Evolutionary conservation across 1,140 invertebrate species (phyloP), one percentile per base, ranked within the genome.

Genomic region (Hypothenemus hampei): DNA sequence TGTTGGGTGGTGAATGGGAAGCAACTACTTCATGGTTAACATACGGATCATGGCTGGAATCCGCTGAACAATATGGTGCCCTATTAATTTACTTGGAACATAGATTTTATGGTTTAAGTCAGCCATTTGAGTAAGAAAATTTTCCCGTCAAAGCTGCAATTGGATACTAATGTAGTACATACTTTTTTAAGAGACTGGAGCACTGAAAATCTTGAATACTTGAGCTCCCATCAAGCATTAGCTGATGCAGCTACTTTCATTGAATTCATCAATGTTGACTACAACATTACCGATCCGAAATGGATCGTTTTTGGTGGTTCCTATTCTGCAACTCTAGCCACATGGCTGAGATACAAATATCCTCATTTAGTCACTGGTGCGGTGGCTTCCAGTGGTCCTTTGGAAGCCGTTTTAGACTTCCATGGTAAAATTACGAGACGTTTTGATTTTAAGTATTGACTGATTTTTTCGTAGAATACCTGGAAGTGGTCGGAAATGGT

Each of bases 271-370:
- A 86, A 83, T 63, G 53, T 71, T 6, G 69, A 81, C 59, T 81
- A 84, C 52, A 78, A 82, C 23, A 70, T 93, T 22, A 63, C 66
- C 4, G 66, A 75, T 16, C 79, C 80, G n/a, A 91, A 91, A 74
- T 94, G 91, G 88, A 84, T 97, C 52, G 83, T 83, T 1, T 96
- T 96, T 71, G 93, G 94, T 19, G 93, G 93, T 2, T 94, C 90
- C 0, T 97, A 97, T 72, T 85, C 91, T 4, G 93, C 93, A 36
- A 87, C 86, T 2, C 72, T 97, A 37, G 88, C 91, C 8, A 92
- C 92, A 6, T 97, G 93, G 93, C 76, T 89, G 45, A 75, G 93
- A 41, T 67, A 83, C 4, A 96, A 95, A 71, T 97, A 94, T 74
- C 91, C 93, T 3, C 84, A 96, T 75, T 73, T 96, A 5, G 83